Evolutionary conservation across 2,888 invertebrate genomes (phyloP), one percentile per base, ranked within the genome.

Genomic region (Brenthis hecate): DNA sequence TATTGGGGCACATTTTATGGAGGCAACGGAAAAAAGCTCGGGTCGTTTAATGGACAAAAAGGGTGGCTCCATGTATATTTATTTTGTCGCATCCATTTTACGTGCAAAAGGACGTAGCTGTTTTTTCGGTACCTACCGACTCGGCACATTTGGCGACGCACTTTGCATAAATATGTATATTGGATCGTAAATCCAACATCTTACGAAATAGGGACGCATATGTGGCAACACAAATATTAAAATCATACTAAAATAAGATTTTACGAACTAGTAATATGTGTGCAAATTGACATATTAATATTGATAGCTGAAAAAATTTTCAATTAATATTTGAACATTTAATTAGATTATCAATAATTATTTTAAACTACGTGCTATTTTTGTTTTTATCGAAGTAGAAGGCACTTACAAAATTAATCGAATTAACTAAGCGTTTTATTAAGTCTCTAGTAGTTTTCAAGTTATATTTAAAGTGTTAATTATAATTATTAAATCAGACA

Each of bases 1-100:
- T 92, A 92, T 92, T 92, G 92, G 92, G 89, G 89, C 92, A 88
- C 89, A 90, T 90, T 92, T 92, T 92, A 92, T 91, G 90, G 87
- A 79, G 83, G 87, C 86, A 86, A 78, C 85, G 84, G 84, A 89
- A 92, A 88, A 91, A 91, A 87, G 83, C 87, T 84, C 81, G 83
- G 88, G 86, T 84, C 85, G 88, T 92, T 92, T 91, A 89, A 92
- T 90, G 91, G 90, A 91, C 91, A 89, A 92, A 92, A 92, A 92
- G 92, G 92, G 91, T 91, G 91, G 86, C 87, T 88, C 79, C 80
- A 81, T 89, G 91, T 92, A 89, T 92, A 92, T 92, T 92, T 92
- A 92, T 92, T 90, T 84, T 92, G 92, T 89, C 91, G 89, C 91
- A 91, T 91, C 92, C 90, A 89, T 92, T 92, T 92, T 91, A 91